Evolutionary conservation across 2,888 invertebrate species (phyloP), one percentile per base, ranked within the genome.

Genomic region (Trichacis sp.): DNA sequence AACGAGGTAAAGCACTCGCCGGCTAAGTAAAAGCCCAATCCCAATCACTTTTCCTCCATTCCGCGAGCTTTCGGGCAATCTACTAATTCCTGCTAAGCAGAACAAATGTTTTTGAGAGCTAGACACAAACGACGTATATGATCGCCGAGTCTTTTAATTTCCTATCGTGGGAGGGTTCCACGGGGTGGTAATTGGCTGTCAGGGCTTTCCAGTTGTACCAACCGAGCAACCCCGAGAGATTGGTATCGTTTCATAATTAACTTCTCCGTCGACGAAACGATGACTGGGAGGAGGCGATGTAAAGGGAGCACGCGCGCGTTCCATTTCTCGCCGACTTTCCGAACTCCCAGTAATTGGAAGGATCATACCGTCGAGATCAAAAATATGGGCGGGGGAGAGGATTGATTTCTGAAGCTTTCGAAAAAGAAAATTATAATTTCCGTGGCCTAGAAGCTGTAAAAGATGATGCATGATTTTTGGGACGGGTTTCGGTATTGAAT

Each of bases 161-260:
- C 83, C 82, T 83, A 83, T 70, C 69, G 77, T 74, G 56, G 56
- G 64, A 79, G 83, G 80, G 81, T 81, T 77, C 81, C 75, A 77
- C 78, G 75, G 81, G 79, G 83, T 83, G 84, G 83, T 84, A 84
- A 84, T 84, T 83, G 84, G 83, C 84, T 84, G 84, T 84, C 84
- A 82, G 83, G 81, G 82, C 81, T 81, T 82, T 80, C 79, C 81
- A 81, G 76, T 77, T 73, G 80, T 79, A 77, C 81, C 75, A 74
- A 74, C 78, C 72, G 66, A 79, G 56, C 63, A 83, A 82, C 83
- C 82, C 81, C 81, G 78, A 79, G 82, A 84, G 84, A 84, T 84
- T 83, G 83, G 83, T 83, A 84, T 84, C 84, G 83, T 82, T 83
- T 84, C 24, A 84, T 84, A 84, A 84, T 84, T 84, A 83, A 84